Conservation (phyloP, 2,113 vertebrate genomes). For the Colossoma macropomum region DNA sequence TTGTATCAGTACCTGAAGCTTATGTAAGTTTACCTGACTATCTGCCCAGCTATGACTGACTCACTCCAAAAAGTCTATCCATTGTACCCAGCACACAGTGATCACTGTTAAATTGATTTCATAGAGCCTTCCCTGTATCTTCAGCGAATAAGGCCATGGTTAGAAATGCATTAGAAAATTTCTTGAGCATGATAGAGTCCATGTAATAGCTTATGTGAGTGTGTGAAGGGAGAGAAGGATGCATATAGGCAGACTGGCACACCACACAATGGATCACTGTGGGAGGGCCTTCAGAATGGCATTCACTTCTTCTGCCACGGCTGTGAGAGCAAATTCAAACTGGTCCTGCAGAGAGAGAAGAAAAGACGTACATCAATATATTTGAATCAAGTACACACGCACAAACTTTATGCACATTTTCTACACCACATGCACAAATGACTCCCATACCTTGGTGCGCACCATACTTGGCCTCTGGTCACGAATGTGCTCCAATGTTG, state of each 20-base stretch:
- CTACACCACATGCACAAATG: neutral
- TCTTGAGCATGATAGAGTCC: slow-evolving; percentile 15
- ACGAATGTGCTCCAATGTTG: slow-evolving; percentile 93
- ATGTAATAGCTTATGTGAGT: slow-evolving; percentile 37
- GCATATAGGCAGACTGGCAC: slow-evolving; percentile 16
- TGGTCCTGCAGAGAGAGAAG: slow-evolving; percentile 83
- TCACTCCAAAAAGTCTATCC: slow-evolving; percentile 4
- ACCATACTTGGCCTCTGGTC: slow-evolving; percentile 95
- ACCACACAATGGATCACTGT: slow-evolving; percentile 76
- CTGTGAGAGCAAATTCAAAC: slow-evolving; percentile 96
- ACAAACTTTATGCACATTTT: neutral
- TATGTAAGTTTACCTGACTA: slow-evolving; percentile 5
- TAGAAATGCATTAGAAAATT: slow-evolving; percentile 22
- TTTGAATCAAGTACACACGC: neutral
- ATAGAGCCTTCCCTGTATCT: slow-evolving; percentile 2
- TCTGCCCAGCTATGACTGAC: slow-evolving; percentile 1
- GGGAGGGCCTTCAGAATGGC: slow-evolving; percentile 96
- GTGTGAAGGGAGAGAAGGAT: slow-evolving; percentile 36
- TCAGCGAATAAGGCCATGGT: slow-evolving; percentile 38
- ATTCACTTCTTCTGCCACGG: slow-evolving; percentile 96
- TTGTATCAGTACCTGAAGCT: slow-evolving; percentile 28
- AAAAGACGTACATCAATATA: neutral
- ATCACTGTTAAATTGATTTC: neutral
- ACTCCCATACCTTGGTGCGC: slow-evolving; percentile 87
- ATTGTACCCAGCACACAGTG: slow-evolving; percentile 23